Base-by-base conservation (phyloP, 2,797 vertebrate genomes). In the Carapus acus region DNA sequence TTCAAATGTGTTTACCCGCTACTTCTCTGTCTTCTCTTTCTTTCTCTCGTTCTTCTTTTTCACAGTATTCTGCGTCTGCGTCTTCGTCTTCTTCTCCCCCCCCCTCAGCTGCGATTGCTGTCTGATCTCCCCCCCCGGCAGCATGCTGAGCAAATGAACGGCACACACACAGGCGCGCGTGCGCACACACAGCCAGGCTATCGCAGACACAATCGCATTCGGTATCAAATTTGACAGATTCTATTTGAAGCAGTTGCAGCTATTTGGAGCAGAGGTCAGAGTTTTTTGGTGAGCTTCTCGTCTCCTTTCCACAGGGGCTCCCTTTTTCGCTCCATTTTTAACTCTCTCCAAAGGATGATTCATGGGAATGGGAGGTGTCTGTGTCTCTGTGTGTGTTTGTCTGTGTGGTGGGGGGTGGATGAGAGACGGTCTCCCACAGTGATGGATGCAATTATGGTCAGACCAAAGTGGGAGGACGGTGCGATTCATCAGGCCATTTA, bases 401-500 rank as follows among this genome's bases (percentile, higher is more conserved):
- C n/a, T n/a, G n/a, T n/a, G n/a, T n/a, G n/a, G n/a, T n/a, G n/a
- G n/a, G n/a, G n/a, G n/a, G n/a, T n/a, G 36, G 65, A 58, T 63
- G 47, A 62, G 54, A 66, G 46, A 67, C 56, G 4, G 73, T 80
- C 73, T 66, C 58, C 61, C 34, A 16, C 57, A 64, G 63, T 73
- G 71, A 71, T 63, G 61, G 75, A 79, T 74, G 75, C 60, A 79
- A 75, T 80, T 73, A 82, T 49, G 67, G 77, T 77, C 71, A 71
- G 60, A 76, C 59, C 70, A 54, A 73, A 70, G 78, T 77, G 65
- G 57, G 70, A 68, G 62, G 59, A 79, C 47, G 12, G 61, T 49
- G 47, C 74, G 65, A 79, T 82, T 81, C 74, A 83, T 83, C 74
- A 74, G 66, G 47, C 65, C 70, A 49, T 77, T 83, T 74, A 79